Percentiles rank a stretch among this genome's conserved stretches.
phyloP scores from a whole-genome alignment of 1,140 invertebrate species.

The Cyrtorhinus lividipennis region DNA sequence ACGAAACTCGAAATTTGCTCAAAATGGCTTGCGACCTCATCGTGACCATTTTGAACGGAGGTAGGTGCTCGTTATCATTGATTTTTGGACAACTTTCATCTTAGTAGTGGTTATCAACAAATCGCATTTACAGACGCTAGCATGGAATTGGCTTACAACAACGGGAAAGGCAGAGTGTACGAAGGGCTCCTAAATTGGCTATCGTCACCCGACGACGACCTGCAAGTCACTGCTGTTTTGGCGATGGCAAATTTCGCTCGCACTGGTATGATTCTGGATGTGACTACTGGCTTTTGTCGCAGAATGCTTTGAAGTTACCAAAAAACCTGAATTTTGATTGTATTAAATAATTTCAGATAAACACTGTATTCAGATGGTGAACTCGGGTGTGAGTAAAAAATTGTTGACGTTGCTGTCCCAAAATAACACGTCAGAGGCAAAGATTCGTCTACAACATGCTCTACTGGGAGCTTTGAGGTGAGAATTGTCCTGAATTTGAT shows the following conservation, averaged over 20 bases:
- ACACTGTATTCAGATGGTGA: constrained; percentile 69
- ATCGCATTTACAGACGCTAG: constrained; percentile 82
- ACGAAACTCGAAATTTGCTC: constrained; percentile 53
- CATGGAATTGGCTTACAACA: constrained; percentile 62
- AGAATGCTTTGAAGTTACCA: too few species aligned
- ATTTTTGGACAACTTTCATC: too few species aligned
- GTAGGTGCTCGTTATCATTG: too few species aligned
- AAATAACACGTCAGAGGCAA: constrained; percentile 40
- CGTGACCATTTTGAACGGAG: constrained; percentile 67
- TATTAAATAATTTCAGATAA: constrained; percentile 46
- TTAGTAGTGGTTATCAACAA: too few species aligned
- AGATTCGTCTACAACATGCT: constrained; percentile 67
- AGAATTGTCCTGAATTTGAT: too few species aligned
- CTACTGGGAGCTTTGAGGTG: constrained; percentile 55
- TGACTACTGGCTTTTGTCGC: too few species aligned
- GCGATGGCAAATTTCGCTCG: constrained; percentile 81
- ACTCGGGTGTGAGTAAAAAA: constrained; percentile 57
- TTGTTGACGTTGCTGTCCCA: constrained; percentile 44
- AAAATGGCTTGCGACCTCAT: constrained; percentile 76
- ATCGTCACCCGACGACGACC: constrained; percentile 50
- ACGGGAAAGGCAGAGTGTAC: constrained; percentile 56
- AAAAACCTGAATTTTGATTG: too few species aligned
- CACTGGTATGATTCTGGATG: constrained; percentile 42
- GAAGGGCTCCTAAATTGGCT: constrained; percentile 60
- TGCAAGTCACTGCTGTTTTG: constrained; percentile 63